Percentiles rank a stretch among this genome's conserved stretches.
Evolutionary conservation across 2,888 invertebrate species (phyloP).

Genomic region (Scrobipalpa atriplicella): DNA sequence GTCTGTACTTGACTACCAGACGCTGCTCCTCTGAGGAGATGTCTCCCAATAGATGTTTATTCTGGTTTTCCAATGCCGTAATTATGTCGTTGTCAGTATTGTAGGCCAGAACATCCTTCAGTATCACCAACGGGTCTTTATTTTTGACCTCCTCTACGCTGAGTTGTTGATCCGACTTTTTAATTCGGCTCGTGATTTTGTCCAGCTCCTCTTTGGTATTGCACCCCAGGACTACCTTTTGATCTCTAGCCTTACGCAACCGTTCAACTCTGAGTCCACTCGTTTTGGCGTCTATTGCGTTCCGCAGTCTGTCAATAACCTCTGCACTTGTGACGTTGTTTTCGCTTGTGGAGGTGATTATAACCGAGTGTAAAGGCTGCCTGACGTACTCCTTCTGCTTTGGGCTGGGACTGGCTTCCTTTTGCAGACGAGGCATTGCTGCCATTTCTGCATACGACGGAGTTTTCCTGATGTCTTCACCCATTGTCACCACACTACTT

Average conservation of each 20-base stretch:
- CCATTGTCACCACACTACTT: too few species aligned
- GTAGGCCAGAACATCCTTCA: background rate
- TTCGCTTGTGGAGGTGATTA: slow-evolving; percentile 27
- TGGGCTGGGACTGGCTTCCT: too few species aligned
- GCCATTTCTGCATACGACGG: too few species aligned
- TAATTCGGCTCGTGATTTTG: background rate
- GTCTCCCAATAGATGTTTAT: background rate
- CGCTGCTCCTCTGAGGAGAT: background rate
- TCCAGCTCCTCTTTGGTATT: slow-evolving; percentile 21
- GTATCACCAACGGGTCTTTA: slow-evolving; percentile 9
- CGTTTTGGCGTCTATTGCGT: slow-evolving; percentile 31
- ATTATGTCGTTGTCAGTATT: background rate
- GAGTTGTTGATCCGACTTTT: background rate
- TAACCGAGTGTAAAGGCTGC: slow-evolving; percentile 26
- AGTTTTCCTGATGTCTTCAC: too few species aligned
- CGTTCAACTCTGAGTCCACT: slow-evolving; percentile 6
- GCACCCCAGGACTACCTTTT: slow-evolving; percentile 30
- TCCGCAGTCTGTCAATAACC: slow-evolving; percentile 27
- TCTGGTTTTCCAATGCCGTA: background rate
- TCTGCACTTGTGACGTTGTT: slow-evolving; percentile 32
- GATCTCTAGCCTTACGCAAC: slow-evolving; percentile 31
- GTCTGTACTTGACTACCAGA: background rate
- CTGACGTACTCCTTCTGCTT: too few species aligned
- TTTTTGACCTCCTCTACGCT: slow-evolving; percentile 8
- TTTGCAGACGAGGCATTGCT: too few species aligned